Evolutionary conservation across 2,888 invertebrate species (phyloP).

Genomic region (Thalpophila matura): DNA sequence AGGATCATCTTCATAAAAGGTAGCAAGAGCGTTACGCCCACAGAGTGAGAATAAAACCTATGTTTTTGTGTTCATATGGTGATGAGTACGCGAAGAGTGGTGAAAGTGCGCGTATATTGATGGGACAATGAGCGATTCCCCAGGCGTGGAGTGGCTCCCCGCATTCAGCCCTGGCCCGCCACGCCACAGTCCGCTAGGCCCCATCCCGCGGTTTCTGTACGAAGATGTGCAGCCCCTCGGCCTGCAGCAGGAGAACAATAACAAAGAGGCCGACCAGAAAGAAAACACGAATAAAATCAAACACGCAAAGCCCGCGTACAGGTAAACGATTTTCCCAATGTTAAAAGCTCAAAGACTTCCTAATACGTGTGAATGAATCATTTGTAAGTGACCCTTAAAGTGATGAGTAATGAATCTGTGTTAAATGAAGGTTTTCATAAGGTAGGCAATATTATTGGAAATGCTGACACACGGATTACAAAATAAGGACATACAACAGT

Average conservation of each 20-base stretch:
- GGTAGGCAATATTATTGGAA: constrained; percentile 41
- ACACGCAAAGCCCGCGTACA: constrained; percentile 91
- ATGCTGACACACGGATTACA: constrained; percentile 49
- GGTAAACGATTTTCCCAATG: constrained; percentile 80
- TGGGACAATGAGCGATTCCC: constrained; percentile 89
- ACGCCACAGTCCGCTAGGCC: constrained; percentile 88
- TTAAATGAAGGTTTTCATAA: constrained; percentile 35
- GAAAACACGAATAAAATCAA: constrained; percentile 87
- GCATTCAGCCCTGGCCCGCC: constrained; percentile 88
- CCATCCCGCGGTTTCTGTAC: constrained; percentile 87
- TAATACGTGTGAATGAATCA: constrained; percentile 59
- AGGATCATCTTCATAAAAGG: constrained; percentile 85
- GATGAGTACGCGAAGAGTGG: constrained; percentile 71
- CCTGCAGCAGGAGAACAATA: constrained; percentile 86
- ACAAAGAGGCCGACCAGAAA: constrained; percentile 84
- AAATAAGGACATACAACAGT: constrained; percentile 28
- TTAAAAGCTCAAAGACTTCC: constrained; percentile 47
- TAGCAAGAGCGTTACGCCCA: constrained; percentile 82
- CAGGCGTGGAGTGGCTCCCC: constrained; percentile 90
- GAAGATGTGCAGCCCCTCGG: constrained; percentile 86
- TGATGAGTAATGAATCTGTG: constrained; percentile 55
- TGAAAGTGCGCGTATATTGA: constrained; percentile 71
- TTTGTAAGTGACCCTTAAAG: constrained; percentile 68
- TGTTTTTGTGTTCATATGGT: constrained; percentile 69
- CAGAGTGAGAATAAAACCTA: constrained; percentile 70